phyloP scores from a whole-genome alignment of 1,140 invertebrate genomes.

The Drosophila nebulosa region DNA sequence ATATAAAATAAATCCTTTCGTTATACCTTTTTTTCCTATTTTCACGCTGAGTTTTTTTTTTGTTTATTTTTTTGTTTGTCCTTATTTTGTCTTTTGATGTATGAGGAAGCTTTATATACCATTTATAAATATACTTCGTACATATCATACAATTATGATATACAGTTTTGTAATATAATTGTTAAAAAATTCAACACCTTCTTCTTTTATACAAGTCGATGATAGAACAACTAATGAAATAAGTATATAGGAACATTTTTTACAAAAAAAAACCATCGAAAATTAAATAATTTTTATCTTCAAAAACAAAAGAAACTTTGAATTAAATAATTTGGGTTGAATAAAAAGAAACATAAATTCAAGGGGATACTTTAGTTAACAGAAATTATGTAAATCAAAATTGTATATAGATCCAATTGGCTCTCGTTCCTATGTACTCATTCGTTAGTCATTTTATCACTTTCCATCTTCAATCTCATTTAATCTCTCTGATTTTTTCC shows the following conservation, averaged over 20 bases:
- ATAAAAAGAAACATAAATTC: too few relatives aligned
- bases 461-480: slow-evolving; percentile 22
- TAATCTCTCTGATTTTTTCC: slow-evolving; percentile 37
- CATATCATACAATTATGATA: slow-evolving; percentile 40
- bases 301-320: too few relatives aligned
- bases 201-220: slow-evolving; percentile 53
- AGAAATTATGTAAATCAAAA: too few relatives aligned
- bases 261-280: neutral
- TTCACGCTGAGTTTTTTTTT: slow-evolving; percentile 27
- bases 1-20: slow-evolving; percentile 74
- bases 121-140: slow-evolving; percentile 74
- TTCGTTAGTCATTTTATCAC: neutral
- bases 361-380: too few relatives aligned
- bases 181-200: slow-evolving; percentile 75
- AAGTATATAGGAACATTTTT: slow-evolving; percentile 1
- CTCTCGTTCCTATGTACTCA: neutral
- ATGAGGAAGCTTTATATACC: slow-evolving; percentile 78
- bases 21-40: slow-evolving; percentile 12
- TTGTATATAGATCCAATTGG: too few relatives aligned
- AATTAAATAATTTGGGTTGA: too few relatives aligned
- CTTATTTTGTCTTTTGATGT: slow-evolving; percentile 14
- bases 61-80: neutral
- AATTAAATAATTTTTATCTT: too few relatives aligned
- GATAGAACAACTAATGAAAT: slow-evolving; percentile 4
- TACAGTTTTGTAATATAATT: slow-evolving; percentile 59